Conservation (phyloP, 2,113 vertebrate species). For the Peucedramus taeniatus region DNA sequence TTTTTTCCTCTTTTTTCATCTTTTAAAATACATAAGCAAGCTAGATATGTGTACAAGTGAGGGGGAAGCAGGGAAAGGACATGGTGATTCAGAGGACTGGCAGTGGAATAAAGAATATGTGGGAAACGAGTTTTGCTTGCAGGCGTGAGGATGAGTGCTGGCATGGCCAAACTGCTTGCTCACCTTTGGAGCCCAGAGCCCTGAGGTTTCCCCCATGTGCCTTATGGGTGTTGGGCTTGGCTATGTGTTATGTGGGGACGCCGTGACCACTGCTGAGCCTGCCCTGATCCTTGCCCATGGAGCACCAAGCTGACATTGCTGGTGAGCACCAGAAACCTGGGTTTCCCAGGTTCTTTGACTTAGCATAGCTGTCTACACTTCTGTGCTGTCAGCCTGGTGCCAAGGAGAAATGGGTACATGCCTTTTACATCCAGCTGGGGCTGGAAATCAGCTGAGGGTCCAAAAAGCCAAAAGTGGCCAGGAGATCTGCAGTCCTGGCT, state of each 20-base stretch:
- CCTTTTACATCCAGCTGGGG: not conserved
- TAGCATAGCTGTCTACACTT: not conserved
- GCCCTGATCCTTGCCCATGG: fast-evolving
- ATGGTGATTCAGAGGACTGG: conserved; percentile 5
- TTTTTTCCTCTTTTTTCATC: not conserved
- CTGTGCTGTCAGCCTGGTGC: not conserved
- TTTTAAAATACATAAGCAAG: not conserved
- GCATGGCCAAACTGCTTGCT: not conserved
- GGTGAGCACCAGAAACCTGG: not conserved
- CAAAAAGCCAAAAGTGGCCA: not conserved
- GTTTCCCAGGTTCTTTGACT: not conserved
- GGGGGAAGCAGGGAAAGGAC: not conserved
- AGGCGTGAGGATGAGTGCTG: not conserved
- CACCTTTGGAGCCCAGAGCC: not conserved
- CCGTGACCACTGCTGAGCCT: not conserved
- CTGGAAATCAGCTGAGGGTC: not conserved
- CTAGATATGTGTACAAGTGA: not conserved
- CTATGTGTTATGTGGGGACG: fast-evolving
- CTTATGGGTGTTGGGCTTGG: not conserved
- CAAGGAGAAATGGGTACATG: not conserved
- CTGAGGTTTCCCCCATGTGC: not conserved
- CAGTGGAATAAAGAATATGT: not conserved
- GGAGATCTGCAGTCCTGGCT: not conserved
- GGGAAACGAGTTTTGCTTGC: not conserved
- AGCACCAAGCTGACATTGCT: not conserved